Base-by-base conservation (phyloP, 2,797 vertebrate species). In the Gadopsis bispinosus region DNA sequence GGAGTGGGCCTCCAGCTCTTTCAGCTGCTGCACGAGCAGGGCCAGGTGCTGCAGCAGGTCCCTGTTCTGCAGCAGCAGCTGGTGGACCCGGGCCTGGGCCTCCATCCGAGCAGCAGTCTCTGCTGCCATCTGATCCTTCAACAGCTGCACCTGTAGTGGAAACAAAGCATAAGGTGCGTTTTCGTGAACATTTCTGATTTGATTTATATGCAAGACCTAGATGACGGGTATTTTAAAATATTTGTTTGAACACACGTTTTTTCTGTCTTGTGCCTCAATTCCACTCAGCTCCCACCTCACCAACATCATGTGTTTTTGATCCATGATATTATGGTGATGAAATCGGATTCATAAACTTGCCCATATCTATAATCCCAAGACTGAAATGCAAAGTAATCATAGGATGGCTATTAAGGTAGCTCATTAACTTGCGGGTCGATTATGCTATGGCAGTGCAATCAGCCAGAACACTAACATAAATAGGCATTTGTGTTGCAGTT, bases 61-160 rank as follows among this genome's bases (percentile, higher is more conserved):
- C 0, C 94, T 83, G 93, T 97, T 97, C 93, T 97, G 95, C 81
- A 97, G 84, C 71, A 97, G 94, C 54, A 97, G 95, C 93, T 97
- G 96, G 90, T 95, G 95, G 29, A 96, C 95, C 0, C 97, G 95
- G 59, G 96, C 94, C 87, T 96, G 95, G 1, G 96, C 96, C 86
- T 98, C 96, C 70, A 96, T 94, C 8, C 95, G 95, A 51, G 96
- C 96, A 0, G 95, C 88, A 0, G 89, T 95, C 86, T 97, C 95
- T 0, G 96, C 95, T 0, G 96, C 94, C 88, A 97, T 93, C 77
- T 96, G 95, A 91, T 97, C 96, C 88, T 96, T 96, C 35, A 96
- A 77, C 54, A 97, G 92, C 90, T 97, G 96, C 83, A 96, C 96
- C 96, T 96, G 94, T 2, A 50, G 33, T 5, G 33, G 4, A 33